A percentile compares a stretch with the other conserved stretches of the same genome.
phyloP scores from a whole-genome alignment of 2,113 vertebrate species.

The Gymnarchus niloticus region DNA sequence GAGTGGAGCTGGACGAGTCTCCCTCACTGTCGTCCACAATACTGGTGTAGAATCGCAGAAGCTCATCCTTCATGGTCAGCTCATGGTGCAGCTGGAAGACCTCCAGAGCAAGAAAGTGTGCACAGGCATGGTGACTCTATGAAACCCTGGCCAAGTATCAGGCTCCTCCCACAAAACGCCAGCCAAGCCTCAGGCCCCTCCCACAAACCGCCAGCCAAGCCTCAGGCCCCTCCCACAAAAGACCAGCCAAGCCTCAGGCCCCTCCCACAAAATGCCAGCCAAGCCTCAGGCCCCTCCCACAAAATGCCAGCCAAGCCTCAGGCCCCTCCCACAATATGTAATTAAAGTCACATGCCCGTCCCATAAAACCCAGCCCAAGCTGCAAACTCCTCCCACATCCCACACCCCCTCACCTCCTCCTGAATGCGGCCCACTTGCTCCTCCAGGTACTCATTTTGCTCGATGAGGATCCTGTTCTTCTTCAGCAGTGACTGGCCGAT shows the following conservation, averaged over 20 bases:
- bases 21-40: slow-evolving; percentile 85
- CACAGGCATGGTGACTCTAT: neutral
- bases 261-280: neutral
- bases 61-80: slow-evolving; percentile 93
- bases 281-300: neutral
- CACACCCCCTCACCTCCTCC: slow-evolving; percentile 74
- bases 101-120: slow-evolving; percentile 47
- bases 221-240: neutral
- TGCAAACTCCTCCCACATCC: neutral
- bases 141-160: neutral
- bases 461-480: slow-evolving; percentile 84
- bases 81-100: slow-evolving; percentile 93
- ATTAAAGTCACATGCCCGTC: neutral
- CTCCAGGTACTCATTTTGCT: slow-evolving; percentile 89
- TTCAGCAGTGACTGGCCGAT: slow-evolving; percentile 93
- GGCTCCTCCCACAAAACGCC: neutral
- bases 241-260: neutral
- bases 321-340: neutral
- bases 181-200: neutral
- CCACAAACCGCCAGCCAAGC: neutral
- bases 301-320: neutral
- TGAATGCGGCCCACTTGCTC: slow-evolving; percentile 87
- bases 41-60: slow-evolving; percentile 93
- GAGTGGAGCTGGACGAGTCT: slow-evolving; percentile 75
- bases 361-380: neutral